Percentiles rank a stretch among this genome's conserved stretches.
Evolutionary conservation across 2,888 invertebrate genomes (phyloP).

Genomic region (Idaea aversata): DNA sequence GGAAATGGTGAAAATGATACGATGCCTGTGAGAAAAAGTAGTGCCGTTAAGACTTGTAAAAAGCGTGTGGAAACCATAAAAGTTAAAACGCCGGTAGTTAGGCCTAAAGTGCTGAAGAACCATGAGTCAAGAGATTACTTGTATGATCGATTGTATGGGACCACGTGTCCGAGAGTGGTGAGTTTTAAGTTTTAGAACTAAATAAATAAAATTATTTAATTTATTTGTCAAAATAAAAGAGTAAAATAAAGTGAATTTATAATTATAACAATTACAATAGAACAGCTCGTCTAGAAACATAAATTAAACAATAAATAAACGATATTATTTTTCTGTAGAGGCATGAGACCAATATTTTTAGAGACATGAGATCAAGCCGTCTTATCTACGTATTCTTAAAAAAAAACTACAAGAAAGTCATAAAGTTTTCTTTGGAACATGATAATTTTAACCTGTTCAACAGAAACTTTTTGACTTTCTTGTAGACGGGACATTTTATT

Average conservation of each 20-base stretch:
- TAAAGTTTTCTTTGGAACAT: too few relatives aligned
- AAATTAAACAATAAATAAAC: too few relatives aligned
- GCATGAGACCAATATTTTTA: too few relatives aligned
- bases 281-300: slow-evolving; percentile 7
- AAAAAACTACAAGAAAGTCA: too few relatives aligned
- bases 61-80: not conserved
- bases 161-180: slow-evolving; percentile 62
- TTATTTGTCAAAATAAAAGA: too few relatives aligned
- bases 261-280: slow-evolving; percentile 21
- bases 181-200: slow-evolving; percentile 35
- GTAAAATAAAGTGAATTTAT: slow-evolving; percentile 11
- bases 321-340: too few relatives aligned
- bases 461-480: too few relatives aligned
- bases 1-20: slow-evolving; percentile 15
- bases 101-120: slow-evolving; percentile 68
- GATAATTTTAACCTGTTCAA: too few relatives aligned
- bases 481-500: too few relatives aligned
- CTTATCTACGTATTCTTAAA: too few relatives aligned
- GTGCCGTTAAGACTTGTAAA: not conserved
- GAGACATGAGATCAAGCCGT: too few relatives aligned
- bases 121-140: slow-evolving; percentile 56
- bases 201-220: too few relatives aligned
- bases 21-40: not conserved
- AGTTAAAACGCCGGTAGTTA: slow-evolving; percentile 38
- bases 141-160: slow-evolving; percentile 66